phyloP scores from a whole-genome alignment of 2,113 vertebrate species.

The Pteropus alecto region DNA sequence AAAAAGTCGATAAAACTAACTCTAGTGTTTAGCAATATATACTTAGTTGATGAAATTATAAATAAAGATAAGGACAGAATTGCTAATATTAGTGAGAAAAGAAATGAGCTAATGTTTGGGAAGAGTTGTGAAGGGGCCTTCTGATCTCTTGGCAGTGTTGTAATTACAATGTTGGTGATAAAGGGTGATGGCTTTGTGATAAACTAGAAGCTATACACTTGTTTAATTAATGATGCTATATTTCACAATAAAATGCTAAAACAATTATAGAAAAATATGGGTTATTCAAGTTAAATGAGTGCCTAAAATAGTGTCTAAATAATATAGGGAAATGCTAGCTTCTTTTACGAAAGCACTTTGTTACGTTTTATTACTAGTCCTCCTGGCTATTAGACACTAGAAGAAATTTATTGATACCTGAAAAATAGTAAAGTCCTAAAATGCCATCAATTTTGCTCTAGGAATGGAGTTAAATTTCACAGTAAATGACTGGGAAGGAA shows the following conservation, averaged over 20 bases:
- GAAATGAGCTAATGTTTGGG: background rate
- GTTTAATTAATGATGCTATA: background rate
- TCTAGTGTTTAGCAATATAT: background rate
- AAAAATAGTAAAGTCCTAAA: constrained; percentile 46
- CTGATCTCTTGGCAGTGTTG: background rate
- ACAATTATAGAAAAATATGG: background rate
- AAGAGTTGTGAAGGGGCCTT: background rate
- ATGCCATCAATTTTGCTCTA: constrained; percentile 38
- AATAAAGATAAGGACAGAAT: background rate
- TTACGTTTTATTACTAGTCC: constrained; percentile 33
- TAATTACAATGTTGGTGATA: background rate
- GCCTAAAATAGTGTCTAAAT: background rate
- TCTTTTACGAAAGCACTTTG: constrained; percentile 38
- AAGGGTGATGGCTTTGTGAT: background rate
- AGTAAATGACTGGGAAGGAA: constrained; percentile 30
- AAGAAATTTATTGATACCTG: constrained; percentile 55
- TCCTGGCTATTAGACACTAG: constrained; percentile 33
- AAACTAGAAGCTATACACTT: background rate
- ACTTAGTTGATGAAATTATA: background rate
- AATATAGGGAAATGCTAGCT: background rate
- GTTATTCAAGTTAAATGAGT: background rate
- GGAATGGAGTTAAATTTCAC: constrained; percentile 33
- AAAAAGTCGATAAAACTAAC: background rate
- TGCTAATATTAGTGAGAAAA: background rate
- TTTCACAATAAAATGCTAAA: constrained; percentile 9